A percentile compares a stretch with the other conserved stretches of the same genome.
Evolutionary conservation across 2,888 invertebrate genomes (phyloP).

Genomic region (Nemurella pictetii): DNA sequence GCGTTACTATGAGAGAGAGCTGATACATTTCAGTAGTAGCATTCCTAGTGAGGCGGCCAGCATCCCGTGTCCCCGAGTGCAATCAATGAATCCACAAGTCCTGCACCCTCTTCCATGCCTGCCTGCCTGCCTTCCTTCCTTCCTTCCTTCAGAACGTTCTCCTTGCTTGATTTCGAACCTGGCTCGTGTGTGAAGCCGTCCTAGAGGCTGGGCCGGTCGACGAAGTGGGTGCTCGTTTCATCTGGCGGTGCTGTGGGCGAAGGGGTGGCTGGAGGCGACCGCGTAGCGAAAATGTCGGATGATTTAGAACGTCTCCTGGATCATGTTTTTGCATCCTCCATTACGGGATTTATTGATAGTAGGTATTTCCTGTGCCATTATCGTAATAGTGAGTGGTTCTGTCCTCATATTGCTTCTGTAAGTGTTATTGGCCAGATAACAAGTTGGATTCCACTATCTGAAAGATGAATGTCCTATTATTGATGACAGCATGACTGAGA

Average conservation of each 20-base stretch:
- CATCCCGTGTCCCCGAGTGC: conserved; percentile 17
- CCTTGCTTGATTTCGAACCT: not conserved
- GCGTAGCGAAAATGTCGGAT: not conserved
- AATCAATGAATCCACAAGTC: conserved; percentile 36
- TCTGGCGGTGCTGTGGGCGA: not conserved
- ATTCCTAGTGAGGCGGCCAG: conserved; percentile 8
- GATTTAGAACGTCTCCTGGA: not conserved
- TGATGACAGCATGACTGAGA: not conserved
- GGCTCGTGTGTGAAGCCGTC: not conserved
- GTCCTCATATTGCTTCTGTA: not conserved
- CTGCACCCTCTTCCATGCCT: conserved; percentile 17
- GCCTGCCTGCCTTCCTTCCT: not conserved
- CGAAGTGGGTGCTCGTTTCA: not conserved
- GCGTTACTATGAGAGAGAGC: not conserved
- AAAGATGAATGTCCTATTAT: no score
- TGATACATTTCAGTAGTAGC: conserved; percentile 8
- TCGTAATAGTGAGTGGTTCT: not conserved
- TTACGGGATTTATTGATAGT: not conserved
- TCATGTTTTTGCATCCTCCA: not conserved
- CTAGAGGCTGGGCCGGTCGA: not conserved
- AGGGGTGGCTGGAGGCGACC: not conserved
- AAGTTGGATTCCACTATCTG: no score
- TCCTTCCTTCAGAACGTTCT: not conserved
- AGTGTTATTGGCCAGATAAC: not conserved
- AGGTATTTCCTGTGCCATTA: not conserved